A percentile compares a stretch with the other conserved stretches of the same genome.
phyloP scores from a whole-genome alignment of 2,113 vertebrate species.

The Phaethon lepturus region DNA sequence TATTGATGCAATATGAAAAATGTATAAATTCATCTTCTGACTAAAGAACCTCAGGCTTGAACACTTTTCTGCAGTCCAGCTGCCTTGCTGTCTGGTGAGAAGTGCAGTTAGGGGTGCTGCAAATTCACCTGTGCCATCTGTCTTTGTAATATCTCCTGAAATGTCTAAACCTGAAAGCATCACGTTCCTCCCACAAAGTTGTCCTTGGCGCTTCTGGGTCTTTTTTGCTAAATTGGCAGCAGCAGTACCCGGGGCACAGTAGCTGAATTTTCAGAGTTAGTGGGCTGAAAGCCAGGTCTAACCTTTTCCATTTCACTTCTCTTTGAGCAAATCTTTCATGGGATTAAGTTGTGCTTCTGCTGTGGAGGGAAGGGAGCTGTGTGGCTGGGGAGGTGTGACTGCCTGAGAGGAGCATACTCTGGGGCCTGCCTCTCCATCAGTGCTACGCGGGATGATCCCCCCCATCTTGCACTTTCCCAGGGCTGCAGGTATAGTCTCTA shows the following conservation, averaged over 20 bases:
- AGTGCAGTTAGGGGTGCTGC: neutral
- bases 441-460: fast-evolving
- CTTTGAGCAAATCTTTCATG: neutral
- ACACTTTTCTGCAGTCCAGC: neutral
- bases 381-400: too few relatives aligned
- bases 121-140: neutral
- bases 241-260: too few relatives aligned
- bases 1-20: neutral
- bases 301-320: neutral
- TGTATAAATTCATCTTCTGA: neutral
- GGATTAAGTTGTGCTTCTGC: neutral
- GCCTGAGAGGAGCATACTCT: neutral
- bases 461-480: neutral
- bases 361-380: neutral
- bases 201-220: neutral
- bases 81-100: neutral
- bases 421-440: fast-evolving
- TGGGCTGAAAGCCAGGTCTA: neutral
- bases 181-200: too few relatives aligned
- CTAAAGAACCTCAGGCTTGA: neutral
- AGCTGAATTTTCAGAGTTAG: neutral
- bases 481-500: neutral
- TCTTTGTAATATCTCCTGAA: neutral
- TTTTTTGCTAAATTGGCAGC: neutral
- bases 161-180: neutral